Percentiles rank a stretch among this genome's conserved stretches.
Evolutionary conservation across 2,113 vertebrate genomes (phyloP).

Genomic region (Tretioscincus oriximinensis): DNA sequence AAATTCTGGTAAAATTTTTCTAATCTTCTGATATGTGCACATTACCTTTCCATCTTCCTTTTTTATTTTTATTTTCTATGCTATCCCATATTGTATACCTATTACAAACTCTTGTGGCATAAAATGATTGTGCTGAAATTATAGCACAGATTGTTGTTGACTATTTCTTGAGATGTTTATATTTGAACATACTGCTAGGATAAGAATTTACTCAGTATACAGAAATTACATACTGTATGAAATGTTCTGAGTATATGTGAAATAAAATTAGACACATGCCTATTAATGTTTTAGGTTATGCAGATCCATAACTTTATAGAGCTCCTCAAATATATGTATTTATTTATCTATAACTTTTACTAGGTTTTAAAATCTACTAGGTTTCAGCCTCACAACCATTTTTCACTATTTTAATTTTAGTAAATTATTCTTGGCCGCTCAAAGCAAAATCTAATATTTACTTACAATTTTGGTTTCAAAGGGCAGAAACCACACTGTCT

Average conservation of each 20-base stretch:
- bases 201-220: too few species aligned
- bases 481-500: slow-evolving; percentile 49
- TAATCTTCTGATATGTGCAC: too few species aligned
- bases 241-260: neutral
- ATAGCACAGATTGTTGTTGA: neutral
- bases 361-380: slow-evolving; percentile 32
- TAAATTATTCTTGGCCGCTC: slow-evolving; percentile 46
- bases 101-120: neutral
- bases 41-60: neutral
- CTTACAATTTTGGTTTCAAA: slow-evolving; percentile 61
- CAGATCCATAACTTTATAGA: neutral
- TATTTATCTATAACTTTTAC: neutral
- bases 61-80: neutral
- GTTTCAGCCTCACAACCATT: neutral
- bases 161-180: neutral
- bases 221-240: neutral
- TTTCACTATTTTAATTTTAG: slow-evolving; percentile 44
- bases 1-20: neutral
- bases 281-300: neutral
- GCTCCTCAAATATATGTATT: neutral
- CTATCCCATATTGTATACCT: neutral
- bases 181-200: too few species aligned
- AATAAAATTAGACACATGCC: neutral
- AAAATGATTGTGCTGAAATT: neutral
- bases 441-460: slow-evolving; percentile 56